Conservation (phyloP, 2,888 invertebrate species). For the Erannis defoliaria region DNA sequence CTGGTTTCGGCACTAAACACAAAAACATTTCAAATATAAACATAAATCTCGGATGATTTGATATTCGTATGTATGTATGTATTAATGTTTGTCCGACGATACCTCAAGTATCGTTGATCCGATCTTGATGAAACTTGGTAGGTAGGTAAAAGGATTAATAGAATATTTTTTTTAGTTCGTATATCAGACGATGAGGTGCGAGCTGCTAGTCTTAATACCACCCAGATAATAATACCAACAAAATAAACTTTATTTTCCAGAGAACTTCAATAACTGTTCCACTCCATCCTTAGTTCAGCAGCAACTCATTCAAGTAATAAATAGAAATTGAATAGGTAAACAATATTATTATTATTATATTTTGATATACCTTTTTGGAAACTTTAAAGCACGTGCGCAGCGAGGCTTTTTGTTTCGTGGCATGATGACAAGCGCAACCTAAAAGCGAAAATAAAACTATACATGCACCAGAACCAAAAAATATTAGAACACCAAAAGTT, state of each 20-base stretch:
- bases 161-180: neutral
- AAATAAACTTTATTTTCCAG: neutral
- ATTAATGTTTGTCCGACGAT: neutral
- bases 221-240: neutral
- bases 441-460: neutral
- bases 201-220: neutral
- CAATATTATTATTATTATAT: neutral
- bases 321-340: neutral
- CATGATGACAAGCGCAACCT: neutral
- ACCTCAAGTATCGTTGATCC: neutral
- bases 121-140: neutral
- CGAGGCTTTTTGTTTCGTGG: neutral
- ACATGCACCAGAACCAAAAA: neutral
- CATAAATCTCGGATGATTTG: neutral
- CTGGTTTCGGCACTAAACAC: conserved; percentile 5
- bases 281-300: neutral
- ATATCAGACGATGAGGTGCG: neutral
- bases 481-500: neutral
- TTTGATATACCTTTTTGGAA: neutral
- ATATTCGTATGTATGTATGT: neutral
- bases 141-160: neutral
- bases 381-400: neutral
- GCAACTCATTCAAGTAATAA: neutral
- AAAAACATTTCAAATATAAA: neutral
- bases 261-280: neutral